Conservation (phyloP, 2,888 invertebrate species). For the Apamea anceps region DNA sequence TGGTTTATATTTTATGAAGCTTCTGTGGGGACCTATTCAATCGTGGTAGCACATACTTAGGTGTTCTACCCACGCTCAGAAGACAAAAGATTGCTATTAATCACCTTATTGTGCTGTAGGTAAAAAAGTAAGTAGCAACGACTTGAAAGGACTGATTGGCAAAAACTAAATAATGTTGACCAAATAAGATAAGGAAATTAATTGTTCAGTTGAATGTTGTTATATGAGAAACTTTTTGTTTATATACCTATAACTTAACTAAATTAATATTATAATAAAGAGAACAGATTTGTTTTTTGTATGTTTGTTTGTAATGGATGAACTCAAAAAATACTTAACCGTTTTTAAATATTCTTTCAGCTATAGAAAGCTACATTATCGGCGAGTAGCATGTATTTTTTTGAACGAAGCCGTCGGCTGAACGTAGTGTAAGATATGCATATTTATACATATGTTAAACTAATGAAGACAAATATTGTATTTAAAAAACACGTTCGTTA, state of each 20-base stretch:
- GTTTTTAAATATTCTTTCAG: no score
- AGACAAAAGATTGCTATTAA: slow-evolving; percentile 69
- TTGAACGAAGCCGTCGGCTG: no score
- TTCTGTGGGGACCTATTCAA: slow-evolving; percentile 28
- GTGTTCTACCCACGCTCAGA: slow-evolving; percentile 56
- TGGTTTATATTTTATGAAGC: slow-evolving; percentile 12
- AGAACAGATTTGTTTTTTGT: no score
- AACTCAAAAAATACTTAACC: no score
- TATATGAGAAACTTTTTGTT: neutral
- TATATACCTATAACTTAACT: neutral
- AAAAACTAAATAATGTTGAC: slow-evolving; percentile 37
- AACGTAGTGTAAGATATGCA: no score
- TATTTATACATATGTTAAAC: no score
- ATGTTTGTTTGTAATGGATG: no score
- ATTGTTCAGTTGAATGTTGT: slow-evolving; percentile 11
- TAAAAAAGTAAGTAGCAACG: slow-evolving; percentile 26
- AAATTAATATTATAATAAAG: neutral
- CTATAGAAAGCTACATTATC: no score
- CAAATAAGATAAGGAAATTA: slow-evolving; percentile 6
- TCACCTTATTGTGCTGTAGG: slow-evolving; percentile 55
- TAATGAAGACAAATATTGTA: no score
- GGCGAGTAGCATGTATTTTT: no score
- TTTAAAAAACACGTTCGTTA: neutral
- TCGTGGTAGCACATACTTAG: neutral
- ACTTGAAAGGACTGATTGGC: slow-evolving; percentile 22